Base-by-base conservation (phyloP, 2,797 vertebrate genomes). In the Micropoecilia bifurca region DNA sequence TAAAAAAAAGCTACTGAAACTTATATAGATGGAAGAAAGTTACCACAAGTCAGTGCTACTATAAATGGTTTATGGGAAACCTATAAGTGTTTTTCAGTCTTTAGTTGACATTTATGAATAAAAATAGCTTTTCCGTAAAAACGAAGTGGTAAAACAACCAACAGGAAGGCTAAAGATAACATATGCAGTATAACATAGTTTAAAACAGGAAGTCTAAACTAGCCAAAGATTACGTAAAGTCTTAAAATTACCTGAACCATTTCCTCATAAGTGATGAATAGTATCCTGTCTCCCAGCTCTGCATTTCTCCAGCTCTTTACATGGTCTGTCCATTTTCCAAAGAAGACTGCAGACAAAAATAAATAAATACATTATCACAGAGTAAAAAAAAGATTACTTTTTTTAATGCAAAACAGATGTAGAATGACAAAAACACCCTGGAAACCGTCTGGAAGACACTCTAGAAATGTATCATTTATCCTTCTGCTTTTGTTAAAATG, bases 311-410 rank as follows among this genome's bases (percentile, higher is more conserved):
- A 98, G 83, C 96, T 94, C 91, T 96, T 97, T 78, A 97, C 87
- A 25, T 98, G 97, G 68, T 97, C 96, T 0, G 96, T 97, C 97
- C 97, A 98, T 92, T 97, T 97, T 75, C 97, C 97, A 76, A 97
- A 97, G 71, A 96, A 5, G 87, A 97, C 97, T 98, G 89, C 4
- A 55, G 25, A 25, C 46, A n/a, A 55, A n/a, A 55, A 55, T 6
- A 22, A 53, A 47, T 16, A 47, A 47, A 25, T 10, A 85, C 10
- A 22, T 20, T 20, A 74, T 16, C 4, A 55, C 25, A 28, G 39
- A 25, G 45, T 57, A 20, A 14, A 83, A 36, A 9, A 69, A 1
- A 4, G 7, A 1, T 53, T 28, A 41, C 12, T 30, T 72, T 9
- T 59, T 53, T 55, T 8, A n/a, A 25, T 25, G 36, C 13, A 5